Conservation (phyloP, 2,113 vertebrate species). For the Calidris pygmaea region DNA sequence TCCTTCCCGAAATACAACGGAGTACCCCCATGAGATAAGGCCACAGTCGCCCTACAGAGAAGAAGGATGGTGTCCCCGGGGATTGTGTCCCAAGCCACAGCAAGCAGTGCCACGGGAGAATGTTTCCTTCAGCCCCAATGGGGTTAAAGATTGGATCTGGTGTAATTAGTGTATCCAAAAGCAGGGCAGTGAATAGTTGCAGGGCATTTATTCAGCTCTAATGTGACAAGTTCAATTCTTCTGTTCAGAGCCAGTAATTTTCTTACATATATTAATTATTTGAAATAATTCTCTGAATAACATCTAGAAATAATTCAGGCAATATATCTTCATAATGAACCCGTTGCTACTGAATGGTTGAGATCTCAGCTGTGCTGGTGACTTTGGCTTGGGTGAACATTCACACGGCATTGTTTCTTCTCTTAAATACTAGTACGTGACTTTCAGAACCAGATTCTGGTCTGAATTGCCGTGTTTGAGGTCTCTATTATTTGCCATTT, state of each 20-base stretch:
- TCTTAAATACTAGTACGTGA: constrained; percentile 55
- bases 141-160: constrained; percentile 45
- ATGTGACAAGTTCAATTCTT: constrained; percentile 63
- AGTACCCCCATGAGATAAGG: not conserved
- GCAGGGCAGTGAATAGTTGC: constrained; percentile 37
- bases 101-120: not conserved
- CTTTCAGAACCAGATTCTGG: constrained; percentile 54
- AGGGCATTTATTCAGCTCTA: constrained; percentile 39
- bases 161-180: constrained; percentile 24
- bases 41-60: constrained; percentile 3
- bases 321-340: constrained; percentile 63
- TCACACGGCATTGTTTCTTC: constrained; percentile 65
- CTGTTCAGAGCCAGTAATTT: constrained; percentile 48
- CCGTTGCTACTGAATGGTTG: constrained; percentile 15
- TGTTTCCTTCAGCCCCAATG: not conserved
- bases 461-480: constrained; percentile 31
- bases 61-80: not conserved
- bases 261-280: constrained; percentile 65
- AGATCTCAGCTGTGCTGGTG: constrained; percentile 35
- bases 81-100: constrained; percentile 1
- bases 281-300: constrained; percentile 61
- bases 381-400: constrained; percentile 1
- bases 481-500: constrained; percentile 41
- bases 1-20: constrained; percentile 15
- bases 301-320: constrained; percentile 56